Percentiles rank a stretch among this genome's conserved stretches.
These are phyloP conservation scores for Euplexia lucipara DNA, from an alignment of 2,888 invertebrate species.

Conservation along the genomic window DNA sequence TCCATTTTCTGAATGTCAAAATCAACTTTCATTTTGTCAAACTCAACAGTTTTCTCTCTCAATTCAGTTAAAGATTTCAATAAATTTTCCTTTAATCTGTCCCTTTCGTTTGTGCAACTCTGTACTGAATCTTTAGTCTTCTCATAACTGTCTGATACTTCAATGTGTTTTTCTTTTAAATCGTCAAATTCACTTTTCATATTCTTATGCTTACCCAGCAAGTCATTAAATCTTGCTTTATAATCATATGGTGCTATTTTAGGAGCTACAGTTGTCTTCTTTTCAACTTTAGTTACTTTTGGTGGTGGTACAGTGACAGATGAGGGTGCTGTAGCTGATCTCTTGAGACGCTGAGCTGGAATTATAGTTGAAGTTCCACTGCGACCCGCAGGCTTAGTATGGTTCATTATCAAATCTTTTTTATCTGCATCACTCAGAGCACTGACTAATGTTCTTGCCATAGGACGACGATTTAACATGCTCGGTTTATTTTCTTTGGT, in stretches of 20 bases:
- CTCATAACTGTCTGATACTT: slow-evolving; percentile 89
- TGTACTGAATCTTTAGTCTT: slow-evolving; percentile 83
- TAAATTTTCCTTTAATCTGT: slow-evolving; percentile 82
- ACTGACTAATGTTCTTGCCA: slow-evolving; percentile 77
- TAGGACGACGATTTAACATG: slow-evolving; percentile 73
- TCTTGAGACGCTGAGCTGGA: slow-evolving; percentile 80
- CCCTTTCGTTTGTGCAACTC: slow-evolving; percentile 76
- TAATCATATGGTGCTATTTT: slow-evolving; percentile 92
- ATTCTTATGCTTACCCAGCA: slow-evolving; percentile 91
- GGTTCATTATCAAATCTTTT: slow-evolving; percentile 82
- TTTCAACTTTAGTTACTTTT: slow-evolving; percentile 82
- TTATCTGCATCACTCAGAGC: slow-evolving; percentile 85
- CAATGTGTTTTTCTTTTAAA: slow-evolving; percentile 88
- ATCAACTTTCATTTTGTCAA: slow-evolving; percentile 83
- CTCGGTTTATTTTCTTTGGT: slow-evolving; percentile 84
- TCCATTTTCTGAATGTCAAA: slow-evolving; percentile 84
- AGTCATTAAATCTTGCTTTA: slow-evolving; percentile 92
- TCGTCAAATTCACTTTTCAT: slow-evolving; percentile 89
- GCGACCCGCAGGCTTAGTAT: slow-evolving; percentile 79
- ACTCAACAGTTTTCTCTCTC: slow-evolving; percentile 78
- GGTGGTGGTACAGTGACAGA: slow-evolving; percentile 70
- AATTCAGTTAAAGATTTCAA: slow-evolving; percentile 80
- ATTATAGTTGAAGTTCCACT: slow-evolving; percentile 66
- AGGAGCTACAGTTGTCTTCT: slow-evolving; percentile 85
- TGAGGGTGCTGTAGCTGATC: slow-evolving; percentile 81